A percentile compares a stretch with the other conserved stretches of the same genome.
phyloP scores from a whole-genome alignment of 1,140 invertebrate genomes.

The Drosophila sechellia region DNA sequence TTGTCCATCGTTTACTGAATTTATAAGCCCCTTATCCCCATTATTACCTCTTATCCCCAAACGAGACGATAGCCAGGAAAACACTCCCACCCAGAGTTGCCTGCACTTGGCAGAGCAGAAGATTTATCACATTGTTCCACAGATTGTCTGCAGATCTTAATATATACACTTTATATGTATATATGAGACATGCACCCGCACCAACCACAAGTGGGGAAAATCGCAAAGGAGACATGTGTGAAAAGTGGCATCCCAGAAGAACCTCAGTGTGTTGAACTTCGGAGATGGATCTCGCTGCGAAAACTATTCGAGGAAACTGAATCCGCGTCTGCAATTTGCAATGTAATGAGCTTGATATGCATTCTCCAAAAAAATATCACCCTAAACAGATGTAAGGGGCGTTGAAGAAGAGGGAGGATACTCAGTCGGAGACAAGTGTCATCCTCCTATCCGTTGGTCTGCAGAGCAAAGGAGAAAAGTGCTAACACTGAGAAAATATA shows the following conservation, averaged over 20 bases:
- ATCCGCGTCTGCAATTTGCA: slow-evolving; percentile 68
- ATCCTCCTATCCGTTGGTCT: slow-evolving; percentile 43
- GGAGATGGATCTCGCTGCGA: slow-evolving; percentile 35
- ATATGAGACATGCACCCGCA: slow-evolving; percentile 66
- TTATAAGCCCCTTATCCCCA: slow-evolving; percentile 10
- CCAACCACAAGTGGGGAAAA: slow-evolving; percentile 66
- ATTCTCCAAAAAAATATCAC: slow-evolving; percentile 65
- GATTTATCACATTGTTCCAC: slow-evolving; percentile 83
- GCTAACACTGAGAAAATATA: neutral
- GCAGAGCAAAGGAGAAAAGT: slow-evolving; percentile 17
- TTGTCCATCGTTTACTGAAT: neutral
- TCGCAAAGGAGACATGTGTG: slow-evolving; percentile 38
- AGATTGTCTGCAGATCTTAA: slow-evolving; percentile 80
- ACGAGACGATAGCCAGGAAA: slow-evolving; percentile 41
- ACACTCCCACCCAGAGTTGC: slow-evolving; percentile 77
- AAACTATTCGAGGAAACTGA: slow-evolving; percentile 55
- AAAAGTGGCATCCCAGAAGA: slow-evolving; percentile 34
- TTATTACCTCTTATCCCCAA: slow-evolving; percentile 15
- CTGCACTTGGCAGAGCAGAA: slow-evolving; percentile 64
- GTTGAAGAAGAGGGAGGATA: slow-evolving; percentile 10
- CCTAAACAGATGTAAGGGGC: slow-evolving; percentile 66
- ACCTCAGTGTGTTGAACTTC: slow-evolving; percentile 74
- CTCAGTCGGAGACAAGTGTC: slow-evolving; percentile 42
- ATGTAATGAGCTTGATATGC: slow-evolving; percentile 81
- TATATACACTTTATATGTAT: slow-evolving; percentile 33